Conservation (phyloP, 2,797 vertebrate species). For the Strix occidentalis region DNA sequence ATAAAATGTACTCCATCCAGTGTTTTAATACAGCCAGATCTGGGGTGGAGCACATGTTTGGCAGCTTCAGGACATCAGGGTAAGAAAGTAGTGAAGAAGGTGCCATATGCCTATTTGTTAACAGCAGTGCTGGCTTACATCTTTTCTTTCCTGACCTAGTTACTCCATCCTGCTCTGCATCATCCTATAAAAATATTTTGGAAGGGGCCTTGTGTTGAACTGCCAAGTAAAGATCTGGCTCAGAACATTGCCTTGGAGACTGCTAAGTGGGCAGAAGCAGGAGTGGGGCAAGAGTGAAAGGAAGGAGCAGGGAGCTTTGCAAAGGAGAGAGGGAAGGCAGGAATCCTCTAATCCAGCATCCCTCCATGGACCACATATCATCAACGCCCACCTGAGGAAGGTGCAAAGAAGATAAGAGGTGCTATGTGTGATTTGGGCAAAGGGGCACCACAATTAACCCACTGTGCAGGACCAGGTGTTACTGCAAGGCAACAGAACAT, state of each 20-base stretch:
- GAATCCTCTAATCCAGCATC: not conserved
- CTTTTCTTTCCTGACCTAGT: not conserved
- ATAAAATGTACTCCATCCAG: not conserved
- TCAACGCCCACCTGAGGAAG: not conserved
- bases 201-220: not conserved
- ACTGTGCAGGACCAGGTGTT: not conserved
- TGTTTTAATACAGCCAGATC: not conserved
- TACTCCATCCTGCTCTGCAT: not conserved
- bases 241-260: not conserved
- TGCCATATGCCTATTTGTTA: not conserved
- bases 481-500: not conserved
- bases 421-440: not conserved
- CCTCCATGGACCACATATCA: no score
- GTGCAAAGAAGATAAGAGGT: accelerated
- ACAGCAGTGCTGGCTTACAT: not conserved
- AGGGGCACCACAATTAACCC: not conserved
- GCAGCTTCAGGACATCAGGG: not conserved
- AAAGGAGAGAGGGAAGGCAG: not conserved
- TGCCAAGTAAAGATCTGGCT: not conserved
- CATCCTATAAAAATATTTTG: not conserved
- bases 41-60: not conserved
- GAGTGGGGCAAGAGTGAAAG: not conserved
- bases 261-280: not conserved
- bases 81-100: not conserved
- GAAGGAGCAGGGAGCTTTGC: not conserved